A percentile compares a stretch with the other conserved stretches of the same genome.
Evolutionary conservation across 2,888 invertebrate genomes (phyloP).

Genomic region (Merodon equestris): DNA sequence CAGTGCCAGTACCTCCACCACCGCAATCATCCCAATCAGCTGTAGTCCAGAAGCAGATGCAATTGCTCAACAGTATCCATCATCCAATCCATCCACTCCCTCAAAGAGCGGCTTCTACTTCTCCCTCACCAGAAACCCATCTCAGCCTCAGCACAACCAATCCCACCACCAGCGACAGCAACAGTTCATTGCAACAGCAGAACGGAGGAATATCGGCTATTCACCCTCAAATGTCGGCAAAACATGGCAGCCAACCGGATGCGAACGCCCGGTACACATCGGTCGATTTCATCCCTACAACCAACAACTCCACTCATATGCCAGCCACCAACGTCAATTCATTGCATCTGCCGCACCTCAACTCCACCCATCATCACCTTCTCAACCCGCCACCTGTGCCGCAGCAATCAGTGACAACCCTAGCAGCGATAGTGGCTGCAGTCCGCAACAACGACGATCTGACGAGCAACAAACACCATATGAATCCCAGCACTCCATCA

Average conservation of each 20-base stretch:
- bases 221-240: slow-evolving; percentile 16
- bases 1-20: slow-evolving; percentile 45
- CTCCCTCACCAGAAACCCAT: slow-evolving; percentile 58
- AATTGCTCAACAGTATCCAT: slow-evolving; percentile 30
- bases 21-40: slow-evolving; percentile 31
- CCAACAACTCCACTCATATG: slow-evolving; percentile 15
- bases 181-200: slow-evolving; percentile 59
- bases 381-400: slow-evolving; percentile 41
- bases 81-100: slow-evolving; percentile 11
- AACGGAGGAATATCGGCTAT: slow-evolving; percentile 78
- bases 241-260: slow-evolving; percentile 27
- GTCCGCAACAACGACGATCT: slow-evolving; percentile 45
- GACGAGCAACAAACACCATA: slow-evolving; percentile 32
- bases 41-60: slow-evolving; percentile 7
- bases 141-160: slow-evolving; percentile 32
- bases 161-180: slow-evolving; percentile 31
- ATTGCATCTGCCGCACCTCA: background rate
- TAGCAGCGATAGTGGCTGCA: slow-evolving; percentile 62
- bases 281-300: slow-evolving; percentile 59
- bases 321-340: slow-evolving; percentile 25
- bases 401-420: slow-evolving; percentile 62
- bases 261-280: slow-evolving; percentile 24
- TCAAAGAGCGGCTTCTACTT: background rate
- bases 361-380: slow-evolving; percentile 68
- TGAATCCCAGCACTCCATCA: slow-evolving; percentile 11